These are phyloP conservation scores for Philereme vetulata DNA, from an alignment of 2,888 invertebrate species.

Conservation along the genomic window DNA sequence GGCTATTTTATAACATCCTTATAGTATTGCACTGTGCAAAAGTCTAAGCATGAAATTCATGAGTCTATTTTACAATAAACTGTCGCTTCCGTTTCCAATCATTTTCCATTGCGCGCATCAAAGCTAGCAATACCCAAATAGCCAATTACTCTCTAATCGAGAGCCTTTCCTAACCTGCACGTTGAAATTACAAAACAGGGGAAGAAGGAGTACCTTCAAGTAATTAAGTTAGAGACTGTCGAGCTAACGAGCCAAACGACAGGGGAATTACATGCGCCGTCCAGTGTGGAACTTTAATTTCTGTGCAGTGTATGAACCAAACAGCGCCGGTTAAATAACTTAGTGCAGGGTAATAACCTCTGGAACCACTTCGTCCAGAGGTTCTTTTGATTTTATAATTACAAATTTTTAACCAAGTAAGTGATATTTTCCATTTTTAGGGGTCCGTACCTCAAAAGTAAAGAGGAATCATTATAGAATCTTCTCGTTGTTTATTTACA, in stretches of 20 bases:
- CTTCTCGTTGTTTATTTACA: no score
- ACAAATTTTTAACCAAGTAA: no score
- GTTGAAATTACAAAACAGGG: constrained; percentile 44
- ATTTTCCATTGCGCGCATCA: constrained; percentile 3
- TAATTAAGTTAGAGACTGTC: constrained; percentile 41
- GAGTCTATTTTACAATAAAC: no score
- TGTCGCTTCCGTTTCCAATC: no score
- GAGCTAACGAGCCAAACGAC: constrained; percentile 29
- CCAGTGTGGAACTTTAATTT: constrained; percentile 14
- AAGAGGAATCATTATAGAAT: no score
- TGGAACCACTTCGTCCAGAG: no score
- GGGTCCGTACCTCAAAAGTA: no score
- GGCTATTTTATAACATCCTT: no score
- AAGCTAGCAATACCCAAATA: constrained; percentile 12
- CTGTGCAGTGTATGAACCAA: neutral
- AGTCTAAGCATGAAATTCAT: no score
- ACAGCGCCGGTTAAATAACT: neutral
- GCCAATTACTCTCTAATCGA: constrained; percentile 24
- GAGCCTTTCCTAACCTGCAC: constrained; percentile 33
- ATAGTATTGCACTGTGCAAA: no score
- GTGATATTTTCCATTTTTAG: no score
- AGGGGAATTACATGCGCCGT: constrained; percentile 13
- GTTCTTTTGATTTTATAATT: no score
- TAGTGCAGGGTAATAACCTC: neutral
- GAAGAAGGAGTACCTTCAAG: constrained; percentile 29